These are phyloP conservation scores for Oscheius sp. DNA, from an alignment of 2,888 invertebrate species.

Conservation along the genomic window DNA sequence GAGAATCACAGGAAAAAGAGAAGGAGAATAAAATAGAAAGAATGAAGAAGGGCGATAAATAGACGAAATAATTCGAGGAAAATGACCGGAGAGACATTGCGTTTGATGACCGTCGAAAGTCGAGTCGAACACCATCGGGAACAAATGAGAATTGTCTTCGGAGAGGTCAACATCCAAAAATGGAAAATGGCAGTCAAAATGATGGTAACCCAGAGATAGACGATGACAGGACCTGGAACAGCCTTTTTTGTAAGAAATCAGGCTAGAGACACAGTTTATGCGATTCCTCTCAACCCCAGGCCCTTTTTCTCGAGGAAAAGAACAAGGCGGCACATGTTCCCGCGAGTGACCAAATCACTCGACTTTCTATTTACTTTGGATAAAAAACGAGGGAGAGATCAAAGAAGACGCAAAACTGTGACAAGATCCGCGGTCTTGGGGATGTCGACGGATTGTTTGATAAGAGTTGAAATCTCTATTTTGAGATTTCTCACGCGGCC, in stretches of 20 bases:
- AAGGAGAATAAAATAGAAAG: conserved; percentile 9
- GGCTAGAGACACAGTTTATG: not conserved
- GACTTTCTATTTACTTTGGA: not conserved
- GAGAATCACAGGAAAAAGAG: not conserved
- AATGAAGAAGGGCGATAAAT: not conserved
- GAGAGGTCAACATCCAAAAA: not conserved
- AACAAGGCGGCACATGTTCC: not conserved
- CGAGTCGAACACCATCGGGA: not conserved
- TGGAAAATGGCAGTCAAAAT: not conserved
- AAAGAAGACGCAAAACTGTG: too few relatives aligned
- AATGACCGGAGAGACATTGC: too few relatives aligned
- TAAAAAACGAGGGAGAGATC: not conserved
- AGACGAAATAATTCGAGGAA: not conserved
- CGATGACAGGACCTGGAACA: not conserved
- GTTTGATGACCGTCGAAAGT: not conserved
- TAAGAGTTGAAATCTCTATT: too few relatives aligned
- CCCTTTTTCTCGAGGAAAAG: too few relatives aligned
- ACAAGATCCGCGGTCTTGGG: too few relatives aligned
- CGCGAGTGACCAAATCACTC: not conserved
- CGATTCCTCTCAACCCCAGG: not conserved
- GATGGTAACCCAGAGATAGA: conserved; percentile 3
- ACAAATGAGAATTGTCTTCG: not conserved
- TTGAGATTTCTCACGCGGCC: too few relatives aligned
- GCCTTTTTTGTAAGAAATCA: too few relatives aligned
- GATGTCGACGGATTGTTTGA: too few relatives aligned